Evolutionary conservation across 2,113 vertebrate genomes (phyloP).

Genomic region (Nematolebias whitei): DNA sequence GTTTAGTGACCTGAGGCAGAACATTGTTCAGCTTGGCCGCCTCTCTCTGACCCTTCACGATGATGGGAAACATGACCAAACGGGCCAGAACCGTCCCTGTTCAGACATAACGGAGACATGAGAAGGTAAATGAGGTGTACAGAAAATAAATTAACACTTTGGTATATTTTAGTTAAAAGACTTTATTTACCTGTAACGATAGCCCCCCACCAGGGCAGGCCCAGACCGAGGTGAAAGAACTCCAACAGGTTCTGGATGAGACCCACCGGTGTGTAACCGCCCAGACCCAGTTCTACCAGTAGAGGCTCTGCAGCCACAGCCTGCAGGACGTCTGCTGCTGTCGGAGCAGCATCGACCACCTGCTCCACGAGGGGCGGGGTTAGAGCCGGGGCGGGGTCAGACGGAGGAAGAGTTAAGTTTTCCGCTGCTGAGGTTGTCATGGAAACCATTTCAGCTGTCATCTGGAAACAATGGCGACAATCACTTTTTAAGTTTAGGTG

Average conservation of each 20-base stretch:
- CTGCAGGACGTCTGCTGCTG: conserved; percentile 71
- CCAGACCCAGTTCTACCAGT: conserved; percentile 84
- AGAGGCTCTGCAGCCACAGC: conserved; percentile 72
- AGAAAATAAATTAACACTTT: not conserved
- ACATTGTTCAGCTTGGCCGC: conserved; percentile 90
- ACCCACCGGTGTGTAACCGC: conserved; percentile 83
- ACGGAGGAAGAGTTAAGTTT: conserved; percentile 1
- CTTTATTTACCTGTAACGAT: conserved; percentile 83
- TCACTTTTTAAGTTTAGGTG: not conserved
- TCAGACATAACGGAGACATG: not conserved
- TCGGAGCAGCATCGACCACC: conserved; percentile 65
- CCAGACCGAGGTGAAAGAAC: conserved; percentile 83
- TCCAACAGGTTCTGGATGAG: conserved; percentile 87
- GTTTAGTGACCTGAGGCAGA: conserved; percentile 83
- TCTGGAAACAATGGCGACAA: conserved; percentile 26
- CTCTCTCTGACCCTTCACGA: conserved; percentile 88
- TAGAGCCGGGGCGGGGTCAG: conserved; percentile 46
- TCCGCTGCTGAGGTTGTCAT: conserved; percentile 15
- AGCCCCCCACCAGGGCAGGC: conserved; percentile 92
- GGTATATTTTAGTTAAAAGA: not conserved
- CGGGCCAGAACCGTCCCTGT: conserved; percentile 86
- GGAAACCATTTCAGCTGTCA: conserved; percentile 18
- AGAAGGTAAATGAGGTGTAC: no score
- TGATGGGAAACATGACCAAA: conserved; percentile 84
- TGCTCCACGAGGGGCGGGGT: conserved; percentile 63